Evolutionary conservation across 2,888 invertebrate species (phyloP), one percentile per base, ranked within the genome.

Genomic region (Campoplex nolae): DNA sequence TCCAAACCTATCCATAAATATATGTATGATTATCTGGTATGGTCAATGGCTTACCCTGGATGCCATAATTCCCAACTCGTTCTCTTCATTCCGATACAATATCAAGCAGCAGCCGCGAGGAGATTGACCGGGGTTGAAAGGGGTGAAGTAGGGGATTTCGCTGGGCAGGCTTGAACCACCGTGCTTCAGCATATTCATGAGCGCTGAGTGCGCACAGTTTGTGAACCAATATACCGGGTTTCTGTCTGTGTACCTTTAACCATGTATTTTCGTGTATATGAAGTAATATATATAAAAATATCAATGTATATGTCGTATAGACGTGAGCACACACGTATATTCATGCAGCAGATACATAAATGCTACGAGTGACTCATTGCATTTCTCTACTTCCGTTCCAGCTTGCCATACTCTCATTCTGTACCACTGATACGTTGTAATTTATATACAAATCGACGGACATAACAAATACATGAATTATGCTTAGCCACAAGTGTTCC

Each of bases 121-220:
- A 92, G 91, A 92, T 91, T 92, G 92, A 91, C 92, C 92, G 89
- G 89, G 90, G 88, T 86, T 90, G 70, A 88, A 88, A 75, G 90
- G 89, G 77, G 89, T 86, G 62, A 62, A 83, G 88, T 89, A 54
- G 90, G 91, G 76, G 90, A 42, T 90, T 76, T 67, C 85, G 91
- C 90, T 62, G 73, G 90, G 91, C 89, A 89, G 88, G 89, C 89
- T 90, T 89, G 90, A 92, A 91, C 90, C 90, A 89, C 90, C 92
- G 92, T 92, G 93, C 91, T 89, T 89, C 90, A 87, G 92, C 93
- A 93, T 92, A 93, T 92, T 93, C 93, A 93, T 92, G 92, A 93
- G 93, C 89, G 92, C 92, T 93, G 92, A 93, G 92, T 93, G 92
- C 90, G 93, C 92, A 91, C 89, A 90, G 92, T 91, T 92, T 70